phyloP scores from a whole-genome alignment of 2,888 invertebrate genomes.

The Molanna angustata region DNA sequence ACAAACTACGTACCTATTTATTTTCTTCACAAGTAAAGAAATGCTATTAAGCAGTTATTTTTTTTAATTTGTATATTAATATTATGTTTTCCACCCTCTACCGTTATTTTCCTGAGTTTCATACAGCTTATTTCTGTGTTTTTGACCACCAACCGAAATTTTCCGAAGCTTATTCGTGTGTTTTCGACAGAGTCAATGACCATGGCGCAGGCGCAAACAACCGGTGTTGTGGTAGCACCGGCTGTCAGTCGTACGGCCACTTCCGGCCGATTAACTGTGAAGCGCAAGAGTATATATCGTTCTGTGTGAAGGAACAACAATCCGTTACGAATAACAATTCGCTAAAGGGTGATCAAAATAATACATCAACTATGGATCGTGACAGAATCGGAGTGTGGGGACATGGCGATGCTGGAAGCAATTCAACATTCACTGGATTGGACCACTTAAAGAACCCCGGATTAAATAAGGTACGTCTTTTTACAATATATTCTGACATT shows the following conservation, averaged over 20 bases:
- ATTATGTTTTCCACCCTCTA: too few species aligned
- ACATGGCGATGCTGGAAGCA: slow-evolving; percentile 51
- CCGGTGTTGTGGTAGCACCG: slow-evolving; percentile 15
- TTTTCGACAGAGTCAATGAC: slow-evolving; percentile 14
- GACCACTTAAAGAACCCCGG: slow-evolving; percentile 66
- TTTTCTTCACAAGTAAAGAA: too few species aligned
- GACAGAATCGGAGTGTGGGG: slow-evolving; percentile 64
- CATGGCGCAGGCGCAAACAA: slow-evolving; percentile 14
- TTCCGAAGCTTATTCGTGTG: slow-evolving; percentile 15
- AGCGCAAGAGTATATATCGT: neutral
- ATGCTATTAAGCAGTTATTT: too few species aligned
- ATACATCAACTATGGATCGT: slow-evolving; percentile 46
- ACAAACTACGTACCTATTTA: too few species aligned
- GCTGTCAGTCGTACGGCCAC: slow-evolving; percentile 24
- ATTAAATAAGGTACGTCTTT: slow-evolving; percentile 63
- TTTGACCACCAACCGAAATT: too few species aligned
- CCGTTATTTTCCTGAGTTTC: slow-evolving; percentile 5
- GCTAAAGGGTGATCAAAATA: slow-evolving; percentile 36
- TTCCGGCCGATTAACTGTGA: slow-evolving; percentile 24
- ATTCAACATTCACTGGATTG: slow-evolving; percentile 60
- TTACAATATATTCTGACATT: neutral
- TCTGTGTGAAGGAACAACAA: slow-evolving; percentile 13
- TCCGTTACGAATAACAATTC: slow-evolving; percentile 42
- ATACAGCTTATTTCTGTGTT: too few species aligned
- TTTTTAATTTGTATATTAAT: too few species aligned